These are phyloP conservation scores for Panopea generosa DNA, from an alignment of 2,888 invertebrate genomes.

Conservation along the genomic window DNA sequence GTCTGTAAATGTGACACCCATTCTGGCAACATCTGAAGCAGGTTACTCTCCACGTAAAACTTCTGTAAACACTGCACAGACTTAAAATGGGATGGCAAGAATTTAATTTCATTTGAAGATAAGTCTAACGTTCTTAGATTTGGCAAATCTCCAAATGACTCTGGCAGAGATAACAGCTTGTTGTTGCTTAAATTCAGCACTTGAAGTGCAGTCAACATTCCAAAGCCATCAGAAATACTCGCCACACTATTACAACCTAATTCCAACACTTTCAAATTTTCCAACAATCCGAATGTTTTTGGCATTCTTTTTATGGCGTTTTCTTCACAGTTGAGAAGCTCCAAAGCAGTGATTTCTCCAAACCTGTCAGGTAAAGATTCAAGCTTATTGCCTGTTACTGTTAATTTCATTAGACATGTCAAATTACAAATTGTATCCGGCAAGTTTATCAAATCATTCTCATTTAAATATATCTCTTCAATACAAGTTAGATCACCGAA, in stretches of 20 bases:
- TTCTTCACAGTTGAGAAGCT: constrained; percentile 67
- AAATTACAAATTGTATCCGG: constrained; percentile 70
- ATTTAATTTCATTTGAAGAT: constrained; percentile 71
- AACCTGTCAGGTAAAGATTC: constrained; percentile 72
- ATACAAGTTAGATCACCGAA: constrained; percentile 66
- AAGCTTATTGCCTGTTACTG: constrained; percentile 72
- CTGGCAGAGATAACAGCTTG: constrained; percentile 65
- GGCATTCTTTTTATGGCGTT: constrained; percentile 70
- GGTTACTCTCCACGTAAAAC: constrained; percentile 70
- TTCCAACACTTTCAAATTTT: constrained; percentile 66
- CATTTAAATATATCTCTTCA: constrained; percentile 71
- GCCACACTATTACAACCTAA: constrained; percentile 64
- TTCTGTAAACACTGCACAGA: constrained; percentile 67
- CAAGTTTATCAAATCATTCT: constrained; percentile 70
- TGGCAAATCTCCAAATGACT: constrained; percentile 67
- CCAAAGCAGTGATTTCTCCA: constrained; percentile 66
- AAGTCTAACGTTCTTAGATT: constrained; percentile 70
- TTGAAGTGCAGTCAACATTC: constrained; percentile 66
- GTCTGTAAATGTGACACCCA: constrained; percentile 70
- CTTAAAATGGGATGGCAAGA: constrained; percentile 63
- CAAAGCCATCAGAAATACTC: constrained; percentile 70
- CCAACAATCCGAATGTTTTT: constrained; percentile 64
- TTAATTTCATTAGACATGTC: constrained; percentile 59
- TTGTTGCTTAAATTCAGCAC: constrained; percentile 72
- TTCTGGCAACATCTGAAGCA: constrained; percentile 65